Evolutionary conservation across 2,888 invertebrate species (phyloP).

Genomic region (Heliconius cydno): DNA sequence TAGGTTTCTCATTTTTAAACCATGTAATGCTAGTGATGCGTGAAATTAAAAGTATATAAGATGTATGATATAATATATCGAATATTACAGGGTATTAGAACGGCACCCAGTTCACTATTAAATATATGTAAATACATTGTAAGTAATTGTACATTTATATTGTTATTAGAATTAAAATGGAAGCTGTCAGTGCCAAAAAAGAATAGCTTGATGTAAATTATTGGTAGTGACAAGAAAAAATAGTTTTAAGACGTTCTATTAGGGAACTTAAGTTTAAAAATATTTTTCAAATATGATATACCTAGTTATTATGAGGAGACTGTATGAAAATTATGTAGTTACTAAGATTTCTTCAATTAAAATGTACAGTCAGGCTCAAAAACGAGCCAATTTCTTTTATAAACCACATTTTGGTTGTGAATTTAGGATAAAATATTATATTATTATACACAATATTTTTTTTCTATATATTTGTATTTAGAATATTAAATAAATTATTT

Average conservation of each 20-base stretch:
- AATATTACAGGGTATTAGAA: conserved; percentile 2
- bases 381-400: neutral
- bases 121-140: neutral
- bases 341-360: neutral
- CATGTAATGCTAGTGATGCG: no score
- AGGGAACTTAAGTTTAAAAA: neutral
- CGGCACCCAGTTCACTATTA: conserved; percentile 5
- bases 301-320: neutral
- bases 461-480: neutral
- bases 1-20: no score
- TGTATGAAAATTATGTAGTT: neutral
- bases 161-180: neutral
- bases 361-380: neutral
- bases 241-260: neutral
- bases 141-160: neutral
- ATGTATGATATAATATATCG: neutral
- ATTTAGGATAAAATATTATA: neutral
- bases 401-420: conserved; percentile 11
- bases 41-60: no score
- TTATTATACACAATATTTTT: neutral
- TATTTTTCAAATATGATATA: neutral
- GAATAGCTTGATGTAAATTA: neutral
- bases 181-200: neutral
- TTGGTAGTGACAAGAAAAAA: neutral
- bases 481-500: neutral